Evolutionary conservation across 2,888 invertebrate species (phyloP).

Genomic region (Amphipoea oculea): DNA sequence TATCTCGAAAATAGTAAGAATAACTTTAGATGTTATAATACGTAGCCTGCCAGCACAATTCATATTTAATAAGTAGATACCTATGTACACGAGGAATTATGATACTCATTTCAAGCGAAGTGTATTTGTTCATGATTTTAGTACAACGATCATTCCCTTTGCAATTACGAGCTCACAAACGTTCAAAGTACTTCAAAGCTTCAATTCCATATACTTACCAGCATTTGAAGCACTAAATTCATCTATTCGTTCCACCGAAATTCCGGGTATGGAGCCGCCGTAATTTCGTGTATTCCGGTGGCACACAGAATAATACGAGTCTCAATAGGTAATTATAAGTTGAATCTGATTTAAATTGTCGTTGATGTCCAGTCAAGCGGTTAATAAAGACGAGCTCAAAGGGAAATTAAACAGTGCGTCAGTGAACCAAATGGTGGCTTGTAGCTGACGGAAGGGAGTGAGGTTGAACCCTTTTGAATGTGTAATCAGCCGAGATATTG

Average conservation of each 20-base stretch:
- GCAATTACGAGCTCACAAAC: background rate
- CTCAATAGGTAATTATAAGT: slow-evolving; percentile 30
- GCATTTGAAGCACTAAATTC: slow-evolving; percentile 12
- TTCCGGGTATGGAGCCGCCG: background rate
- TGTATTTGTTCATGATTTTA: background rate
- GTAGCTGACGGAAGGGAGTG: slow-evolving; percentile 2
- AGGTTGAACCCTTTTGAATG: slow-evolving; percentile 1
- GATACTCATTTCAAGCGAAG: background rate
- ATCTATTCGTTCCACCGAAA: background rate
- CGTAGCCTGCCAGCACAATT: background rate
- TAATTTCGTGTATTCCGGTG: background rate
- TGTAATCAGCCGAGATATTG: slow-evolving; percentile 16
- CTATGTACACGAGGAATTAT: background rate
- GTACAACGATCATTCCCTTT: background rate
- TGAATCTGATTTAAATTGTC: slow-evolving; percentile 32
- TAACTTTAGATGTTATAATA: no score
- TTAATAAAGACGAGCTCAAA: slow-evolving; percentile 33
- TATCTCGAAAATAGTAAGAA: no score
- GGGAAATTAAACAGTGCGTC: slow-evolving; percentile 29
- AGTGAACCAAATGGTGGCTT: slow-evolving; percentile 16
- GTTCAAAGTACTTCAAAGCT: slow-evolving; percentile 10
- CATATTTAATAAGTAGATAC: background rate
- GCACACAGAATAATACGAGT: background rate
- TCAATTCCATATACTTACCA: background rate
- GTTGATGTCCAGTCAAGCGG: slow-evolving; percentile 14